Conservation (phyloP, 2,888 invertebrate genomes). For the Dromius quadrimaculatus region DNA sequence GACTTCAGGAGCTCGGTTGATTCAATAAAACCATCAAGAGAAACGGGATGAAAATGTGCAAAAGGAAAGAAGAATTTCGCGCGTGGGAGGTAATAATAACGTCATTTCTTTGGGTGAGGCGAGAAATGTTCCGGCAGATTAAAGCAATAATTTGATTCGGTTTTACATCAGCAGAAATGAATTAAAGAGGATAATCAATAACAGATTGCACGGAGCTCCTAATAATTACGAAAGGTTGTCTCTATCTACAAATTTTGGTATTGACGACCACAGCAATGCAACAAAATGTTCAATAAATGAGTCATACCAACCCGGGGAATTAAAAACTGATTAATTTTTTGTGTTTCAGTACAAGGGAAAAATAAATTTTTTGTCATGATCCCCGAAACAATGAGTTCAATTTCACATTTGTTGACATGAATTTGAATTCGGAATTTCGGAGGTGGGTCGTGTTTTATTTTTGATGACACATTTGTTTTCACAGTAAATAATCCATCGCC, state of each 20-base stretch:
- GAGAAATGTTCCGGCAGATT: background rate
- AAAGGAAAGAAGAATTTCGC: background rate
- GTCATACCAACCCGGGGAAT: slow-evolving; percentile 7
- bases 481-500: background rate
- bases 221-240: no score
- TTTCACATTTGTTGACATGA: slow-evolving; percentile 18
- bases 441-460: background rate
- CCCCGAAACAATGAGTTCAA: slow-evolving; percentile 22
- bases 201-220: no score
- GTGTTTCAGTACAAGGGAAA: slow-evolving; percentile 26
- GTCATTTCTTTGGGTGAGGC: slow-evolving; percentile 6
- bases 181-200: no score
- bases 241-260: no score
- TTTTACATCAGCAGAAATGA: slow-evolving; percentile 13
- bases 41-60: background rate
- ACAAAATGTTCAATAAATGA: slow-evolving; percentile 29
- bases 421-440: background rate
- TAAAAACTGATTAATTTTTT: slow-evolving; percentile 38
- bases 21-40: slow-evolving; percentile 48
- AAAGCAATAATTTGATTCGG: slow-evolving; percentile 27
- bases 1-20: slow-evolving; percentile 34
- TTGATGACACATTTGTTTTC: background rate
- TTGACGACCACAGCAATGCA: slow-evolving; percentile 20
- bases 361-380: slow-evolving; percentile 29
- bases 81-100: slow-evolving; percentile 19